Evolutionary conservation across 2,113 vertebrate species (phyloP), one percentile per base, ranked within the genome.

Genomic region (Tragelaphus buxtoni): DNA sequence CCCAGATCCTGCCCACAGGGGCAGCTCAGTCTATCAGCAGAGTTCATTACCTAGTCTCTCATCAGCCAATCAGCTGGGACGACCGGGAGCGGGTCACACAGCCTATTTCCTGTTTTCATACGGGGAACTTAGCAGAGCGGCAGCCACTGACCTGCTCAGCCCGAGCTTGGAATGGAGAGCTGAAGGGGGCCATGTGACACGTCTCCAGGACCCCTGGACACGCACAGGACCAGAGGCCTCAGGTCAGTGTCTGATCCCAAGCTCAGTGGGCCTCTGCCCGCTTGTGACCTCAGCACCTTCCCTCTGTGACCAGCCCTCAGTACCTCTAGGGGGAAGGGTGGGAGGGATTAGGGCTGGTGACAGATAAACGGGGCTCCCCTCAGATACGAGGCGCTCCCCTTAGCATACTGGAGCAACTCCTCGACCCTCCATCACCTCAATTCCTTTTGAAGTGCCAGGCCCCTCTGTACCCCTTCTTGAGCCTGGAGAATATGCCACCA

Each of bases 51-150:
- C 35, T 26, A 13, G 4, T 10, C 74, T 88, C 26, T 55, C 56
- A 39, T 45, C 95, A 96, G 88, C 97, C 97, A 97, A 95, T 98
- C 51, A 56, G 92, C 65, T 30, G 51, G 0, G 65, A 20, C 22
- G 0, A 56, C 87, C 55, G 13, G 39, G 39, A 61, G 60, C 55
- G n/a, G 26, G 76, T 81, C 94, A 60, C 65, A 72, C 18, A 88
- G 93, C 13, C 85, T 49, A 86, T 63, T 98, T 98, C 98, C 98
- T 98, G 95, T 96, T 98, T 98, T 95, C 90, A 90, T 90, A 97
- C 20, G 0, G 81, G 96, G 92, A 97, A 95, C 97, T 95, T 22
- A 72, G 77, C 9, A 9, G 45, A 84, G 60, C 45, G 0, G n/a
- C 74, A 13, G 91, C 51, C 69, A 1, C 28, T 90, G 24, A 0